Evolutionary conservation across 2,888 invertebrate species (phyloP), one percentile per base, ranked within the genome.

Genomic region (Hemithea aestivaria): DNA sequence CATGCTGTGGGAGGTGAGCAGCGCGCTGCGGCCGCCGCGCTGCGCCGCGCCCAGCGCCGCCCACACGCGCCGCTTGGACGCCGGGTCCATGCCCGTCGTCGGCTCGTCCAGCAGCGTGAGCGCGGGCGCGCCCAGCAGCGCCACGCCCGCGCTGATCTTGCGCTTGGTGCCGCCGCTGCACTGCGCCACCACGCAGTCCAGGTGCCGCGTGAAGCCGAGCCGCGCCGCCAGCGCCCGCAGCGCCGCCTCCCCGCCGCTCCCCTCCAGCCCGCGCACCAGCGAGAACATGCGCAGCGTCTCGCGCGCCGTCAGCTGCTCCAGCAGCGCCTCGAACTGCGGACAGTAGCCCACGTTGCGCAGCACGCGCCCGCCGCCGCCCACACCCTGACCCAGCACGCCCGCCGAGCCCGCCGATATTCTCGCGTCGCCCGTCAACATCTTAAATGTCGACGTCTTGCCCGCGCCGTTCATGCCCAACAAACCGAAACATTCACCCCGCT

Each of bases 371-470:
- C 3, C 16, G 16, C 16, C 5, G 16, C 16, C 16, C 16, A 5
- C 16, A 16, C 16, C n/a, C n/a, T n/a, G n/a, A n/a, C n/a, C n/a
- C n/a, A n/a, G 5, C 5, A 95, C 89, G 81, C 87, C 35, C 1
- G 48, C 51, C 12, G 42, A 46, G 1, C 51, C 51, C 20, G 35
- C 41, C 7, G 10, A 89, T 27, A 93, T 90, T 24, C 73, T 82
- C 52, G 91, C 90, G 70, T 94, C 95, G 1, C 96, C 96, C 0
- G 96, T 95, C 62, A 96, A 83, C 93, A 96, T 95, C 71, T 93
- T 93, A 73, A 97, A 97, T 1, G 96, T 96, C 20, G 92, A 92
- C 1, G 95, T 95, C 75, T 96, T 96, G n/a, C 96, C 96, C 10
- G 96, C 95, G 20, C 96, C 96, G 73, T 96, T 96, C 0, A 94